phyloP scores from a whole-genome alignment of 1,140 invertebrate genomes.

The Lordiphosa stackelbergi region DNA sequence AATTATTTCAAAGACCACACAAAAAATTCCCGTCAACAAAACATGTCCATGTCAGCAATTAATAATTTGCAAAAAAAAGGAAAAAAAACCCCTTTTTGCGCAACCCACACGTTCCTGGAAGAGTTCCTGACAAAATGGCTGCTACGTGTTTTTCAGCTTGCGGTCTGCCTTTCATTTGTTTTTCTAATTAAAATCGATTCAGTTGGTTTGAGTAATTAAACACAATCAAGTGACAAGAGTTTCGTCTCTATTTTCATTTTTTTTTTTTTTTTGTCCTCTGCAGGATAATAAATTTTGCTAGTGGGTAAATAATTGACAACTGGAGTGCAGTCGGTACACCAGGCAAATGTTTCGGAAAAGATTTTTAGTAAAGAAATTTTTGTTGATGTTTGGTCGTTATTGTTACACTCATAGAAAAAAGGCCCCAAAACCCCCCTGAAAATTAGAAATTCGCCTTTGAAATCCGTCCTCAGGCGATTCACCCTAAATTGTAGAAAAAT shows the following conservation, averaged over 20 bases:
- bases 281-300: slow-evolving; percentile 27
- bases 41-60: slow-evolving; percentile 42
- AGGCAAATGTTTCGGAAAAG: neutral
- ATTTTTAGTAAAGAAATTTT: too few relatives aligned
- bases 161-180: slow-evolving; percentile 25
- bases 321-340: slow-evolving; percentile 11
- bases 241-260: slow-evolving; percentile 4
- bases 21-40: neutral
- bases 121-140: slow-evolving; percentile 45
- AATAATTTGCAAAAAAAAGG: slow-evolving; percentile 45
- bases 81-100: slow-evolving; percentile 2
- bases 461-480: too few relatives aligned
- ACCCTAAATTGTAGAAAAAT: too few relatives aligned
- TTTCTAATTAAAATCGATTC: slow-evolving; percentile 45
- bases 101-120: slow-evolving; percentile 21
- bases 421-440: too few relatives aligned
- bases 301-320: slow-evolving; percentile 13
- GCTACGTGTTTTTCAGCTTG: slow-evolving; percentile 47
- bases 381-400: too few relatives aligned
- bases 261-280: neutral
- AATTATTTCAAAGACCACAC: slow-evolving; percentile 49
- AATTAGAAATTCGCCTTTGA: too few relatives aligned
- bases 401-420: too few relatives aligned
- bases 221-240: slow-evolving; percentile 39
- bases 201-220: slow-evolving; percentile 69